phyloP scores from a whole-genome alignment of 2,888 invertebrate genomes.

The Protonemura montana region DNA sequence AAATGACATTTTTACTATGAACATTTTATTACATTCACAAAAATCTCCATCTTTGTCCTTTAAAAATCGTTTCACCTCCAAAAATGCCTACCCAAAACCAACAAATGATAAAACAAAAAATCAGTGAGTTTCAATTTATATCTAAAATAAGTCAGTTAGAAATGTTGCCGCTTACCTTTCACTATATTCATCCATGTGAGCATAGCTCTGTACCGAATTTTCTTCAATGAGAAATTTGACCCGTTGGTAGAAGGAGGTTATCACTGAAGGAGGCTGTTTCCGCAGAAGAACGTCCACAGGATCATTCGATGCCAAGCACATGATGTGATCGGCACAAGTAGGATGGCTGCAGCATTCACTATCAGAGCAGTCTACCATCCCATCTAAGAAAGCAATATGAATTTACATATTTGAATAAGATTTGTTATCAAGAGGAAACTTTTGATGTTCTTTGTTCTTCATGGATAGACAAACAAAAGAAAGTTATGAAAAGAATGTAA shows the following conservation, averaged over 20 bases:
- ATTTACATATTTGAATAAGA: constrained; percentile 13
- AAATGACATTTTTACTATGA: not conserved
- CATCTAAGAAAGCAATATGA: constrained; percentile 71
- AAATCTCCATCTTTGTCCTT: constrained; percentile 23
- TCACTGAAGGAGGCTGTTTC: constrained; percentile 95
- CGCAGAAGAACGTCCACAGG: constrained; percentile 95
- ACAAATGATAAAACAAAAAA: constrained; percentile 40
- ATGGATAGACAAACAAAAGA: too few species aligned
- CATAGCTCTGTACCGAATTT: constrained; percentile 98
- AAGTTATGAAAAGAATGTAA: too few species aligned
- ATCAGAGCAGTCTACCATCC: constrained; percentile 97
- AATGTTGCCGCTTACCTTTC: constrained; percentile 82
- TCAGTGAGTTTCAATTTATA: constrained; percentile 41
- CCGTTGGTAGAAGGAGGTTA: constrained; percentile 96
- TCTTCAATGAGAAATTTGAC: constrained; percentile 98
- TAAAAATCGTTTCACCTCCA: constrained; percentile 36
- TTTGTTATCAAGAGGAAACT: too few species aligned
- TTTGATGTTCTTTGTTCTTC: too few species aligned
- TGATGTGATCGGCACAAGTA: constrained; percentile 87
- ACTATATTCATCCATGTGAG: constrained; percentile 96
- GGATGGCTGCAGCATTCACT: constrained; percentile 95
- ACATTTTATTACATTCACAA: not conserved
- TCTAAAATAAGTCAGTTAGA: constrained; percentile 20
- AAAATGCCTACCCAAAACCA: constrained; percentile 43
- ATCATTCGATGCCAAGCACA: constrained; percentile 95